Conservation (phyloP, 2,113 vertebrate genomes). For the Anguilla rostrata region DNA sequence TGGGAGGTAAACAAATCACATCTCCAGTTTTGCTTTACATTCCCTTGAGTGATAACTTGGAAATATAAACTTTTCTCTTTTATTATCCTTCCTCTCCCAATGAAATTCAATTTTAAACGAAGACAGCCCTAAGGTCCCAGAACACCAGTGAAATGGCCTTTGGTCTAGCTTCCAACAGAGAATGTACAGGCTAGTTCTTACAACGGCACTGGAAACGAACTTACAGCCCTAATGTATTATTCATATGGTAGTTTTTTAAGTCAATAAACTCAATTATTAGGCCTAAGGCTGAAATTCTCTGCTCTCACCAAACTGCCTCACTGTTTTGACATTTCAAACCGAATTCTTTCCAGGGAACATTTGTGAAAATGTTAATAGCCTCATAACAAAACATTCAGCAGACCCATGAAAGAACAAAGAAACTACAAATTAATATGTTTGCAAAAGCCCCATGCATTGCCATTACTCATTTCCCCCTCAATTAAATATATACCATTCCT, state of each 20-base stretch:
- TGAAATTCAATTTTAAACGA: constrained; percentile 25
- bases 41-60: constrained; percentile 1
- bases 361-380: constrained; percentile 1
- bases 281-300: background rate
- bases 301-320: background rate
- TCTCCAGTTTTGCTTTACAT: background rate
- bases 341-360: background rate
- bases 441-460: background rate
- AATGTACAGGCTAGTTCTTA: background rate
- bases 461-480: background rate
- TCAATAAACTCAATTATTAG: constrained; percentile 24
- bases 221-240: constrained; percentile 20
- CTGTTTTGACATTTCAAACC: background rate
- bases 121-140: background rate
- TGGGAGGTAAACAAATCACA: constrained; percentile 4
- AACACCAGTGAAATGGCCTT: constrained; percentile 3
- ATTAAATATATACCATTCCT: background rate
- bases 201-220: constrained; percentile 8
- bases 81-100: background rate
- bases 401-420: background rate
- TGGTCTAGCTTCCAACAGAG: background rate
- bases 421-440: background rate
- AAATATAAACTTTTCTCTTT: constrained; percentile 8
- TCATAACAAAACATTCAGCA: background rate
- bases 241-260: background rate